A percentile compares a stretch with the other conserved stretches of the same genome.
Evolutionary conservation across 2,797 vertebrate genomes (phyloP).

Genomic region (Hafferia zeledoni): DNA sequence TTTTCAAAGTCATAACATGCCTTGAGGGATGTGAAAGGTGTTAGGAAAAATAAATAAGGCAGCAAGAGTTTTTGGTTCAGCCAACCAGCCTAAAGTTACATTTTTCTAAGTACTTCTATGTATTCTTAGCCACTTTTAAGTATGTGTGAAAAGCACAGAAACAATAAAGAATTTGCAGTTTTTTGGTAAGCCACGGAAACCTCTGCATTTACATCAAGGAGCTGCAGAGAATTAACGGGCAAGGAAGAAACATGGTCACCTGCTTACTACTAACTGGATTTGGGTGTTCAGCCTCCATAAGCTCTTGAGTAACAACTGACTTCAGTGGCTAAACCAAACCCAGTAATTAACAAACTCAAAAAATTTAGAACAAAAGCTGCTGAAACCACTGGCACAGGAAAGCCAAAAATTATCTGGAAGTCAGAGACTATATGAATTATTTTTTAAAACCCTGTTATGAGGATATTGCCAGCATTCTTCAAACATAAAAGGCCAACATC

Average conservation of each 20-base stretch:
- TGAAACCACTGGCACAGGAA: not conserved
- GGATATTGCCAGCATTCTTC: not conserved
- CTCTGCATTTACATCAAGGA: not conserved
- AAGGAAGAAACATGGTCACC: not conserved
- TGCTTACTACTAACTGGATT: not conserved
- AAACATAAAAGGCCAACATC: not conserved
- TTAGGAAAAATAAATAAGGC: constrained; percentile 67
- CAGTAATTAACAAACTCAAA: not conserved
- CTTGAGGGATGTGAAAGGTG: constrained; percentile 59
- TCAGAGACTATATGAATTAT: not conserved
- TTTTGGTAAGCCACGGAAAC: not conserved
- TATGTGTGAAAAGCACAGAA: constrained; percentile 31
- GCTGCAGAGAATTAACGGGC: not conserved
- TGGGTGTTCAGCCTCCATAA: not conserved
- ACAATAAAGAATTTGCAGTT: constrained; percentile 26
- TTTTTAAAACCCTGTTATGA: not conserved
- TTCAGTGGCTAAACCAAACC: not conserved
- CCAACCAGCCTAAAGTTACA: constrained; percentile 28
- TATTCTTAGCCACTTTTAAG: constrained; percentile 30
- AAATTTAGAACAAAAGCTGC: not conserved
- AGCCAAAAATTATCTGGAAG: not conserved
- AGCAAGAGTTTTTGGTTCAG: constrained; percentile 33
- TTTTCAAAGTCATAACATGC: constrained; percentile 51
- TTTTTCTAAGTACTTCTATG: constrained; percentile 25
- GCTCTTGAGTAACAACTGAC: not conserved